These are phyloP conservation scores for Glossophaga mutica DNA, from an alignment of 2,797 vertebrate genomes.

Conservation along the genomic window DNA sequence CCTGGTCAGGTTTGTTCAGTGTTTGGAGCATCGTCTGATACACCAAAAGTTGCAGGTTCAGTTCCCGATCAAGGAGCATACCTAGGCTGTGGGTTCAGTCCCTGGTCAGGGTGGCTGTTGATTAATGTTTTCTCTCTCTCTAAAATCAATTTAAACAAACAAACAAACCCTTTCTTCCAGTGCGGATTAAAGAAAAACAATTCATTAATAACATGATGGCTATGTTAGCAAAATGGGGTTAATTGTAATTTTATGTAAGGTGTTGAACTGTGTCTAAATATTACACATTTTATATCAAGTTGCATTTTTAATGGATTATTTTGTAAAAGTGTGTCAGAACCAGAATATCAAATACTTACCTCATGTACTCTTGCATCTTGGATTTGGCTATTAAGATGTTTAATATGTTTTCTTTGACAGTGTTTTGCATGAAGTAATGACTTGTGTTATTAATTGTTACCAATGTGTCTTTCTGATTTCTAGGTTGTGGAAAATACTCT, in stretches of 20 bases:
- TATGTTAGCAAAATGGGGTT: background rate
- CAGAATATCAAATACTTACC: background rate
- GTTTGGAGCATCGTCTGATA: too few species aligned
- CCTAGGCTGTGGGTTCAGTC: background rate
- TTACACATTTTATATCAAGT: background rate
- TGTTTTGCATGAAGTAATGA: constrained; percentile 18
- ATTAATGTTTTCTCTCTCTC: background rate
- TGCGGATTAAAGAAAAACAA: background rate
- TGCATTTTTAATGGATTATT: constrained; percentile 16
- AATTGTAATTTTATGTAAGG: background rate
- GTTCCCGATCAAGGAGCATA: background rate
- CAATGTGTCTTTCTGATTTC: constrained; percentile 48
- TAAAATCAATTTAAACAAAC: background rate
- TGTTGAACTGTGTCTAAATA: background rate
- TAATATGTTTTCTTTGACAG: constrained; percentile 17
- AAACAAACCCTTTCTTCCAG: background rate
- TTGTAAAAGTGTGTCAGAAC: background rate
- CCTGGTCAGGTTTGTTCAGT: too few species aligned
- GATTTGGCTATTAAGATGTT: background rate
- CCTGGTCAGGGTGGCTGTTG: background rate
- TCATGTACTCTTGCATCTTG: background rate
- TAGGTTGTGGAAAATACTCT: constrained; percentile 96
- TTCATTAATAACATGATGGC: background rate
- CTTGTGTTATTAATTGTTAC: background rate
- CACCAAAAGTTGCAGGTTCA: background rate